Base-by-base conservation (phyloP, 2,113 vertebrate genomes). In the Phycodurus eques region DNA sequence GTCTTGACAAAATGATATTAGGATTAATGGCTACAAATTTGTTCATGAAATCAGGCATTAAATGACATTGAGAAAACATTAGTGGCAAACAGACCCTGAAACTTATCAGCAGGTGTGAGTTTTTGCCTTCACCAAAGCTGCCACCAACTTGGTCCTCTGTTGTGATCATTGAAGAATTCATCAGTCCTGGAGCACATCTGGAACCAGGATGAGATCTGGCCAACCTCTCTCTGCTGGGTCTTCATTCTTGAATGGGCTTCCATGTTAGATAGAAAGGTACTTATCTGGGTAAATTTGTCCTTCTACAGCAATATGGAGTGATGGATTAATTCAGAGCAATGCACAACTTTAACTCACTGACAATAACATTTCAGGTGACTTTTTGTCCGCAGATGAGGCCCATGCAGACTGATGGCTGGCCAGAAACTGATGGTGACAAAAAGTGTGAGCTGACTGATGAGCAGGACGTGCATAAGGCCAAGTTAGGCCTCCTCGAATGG, bases 181-280 rank as follows among this genome's bases (percentile, higher is more conserved):
- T 76, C 83, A 4, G 85, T 93, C 17, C 78, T 94, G 84, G 89
- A 90, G 76, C 67, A 91, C 78, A 90, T 94, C 73, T 92, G 88
- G 80, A 89, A 79, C 56, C 78, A 78, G 65, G 90, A 91, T 27
- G 93, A 94, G 54, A 84, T 73, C 74, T 94, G 93, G 93, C 85
- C 91, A 1, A 77, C 87, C 19, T 43, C 84, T 27, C 78, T 88
- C 67, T 94, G 93, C 88, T 86, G 72, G 83, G 67, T 74, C 61
- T 91, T 92, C 69, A 85, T 92, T 73, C 68, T 90, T 19, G 90
- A 93, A 69, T 93, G 92, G 91, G 92, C 91, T 15, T 86, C 83
- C 4, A 78, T 93, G 83, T 73, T 94, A 68, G 92, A 93, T 76
- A 91, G 80, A 86, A 93, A 93, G 92, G 93, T 93, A 76, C 65